Evolutionary conservation across 2,113 vertebrate species (phyloP), one percentile per base, ranked within the genome.

Genomic region (Pterocles burchelli): DNA sequence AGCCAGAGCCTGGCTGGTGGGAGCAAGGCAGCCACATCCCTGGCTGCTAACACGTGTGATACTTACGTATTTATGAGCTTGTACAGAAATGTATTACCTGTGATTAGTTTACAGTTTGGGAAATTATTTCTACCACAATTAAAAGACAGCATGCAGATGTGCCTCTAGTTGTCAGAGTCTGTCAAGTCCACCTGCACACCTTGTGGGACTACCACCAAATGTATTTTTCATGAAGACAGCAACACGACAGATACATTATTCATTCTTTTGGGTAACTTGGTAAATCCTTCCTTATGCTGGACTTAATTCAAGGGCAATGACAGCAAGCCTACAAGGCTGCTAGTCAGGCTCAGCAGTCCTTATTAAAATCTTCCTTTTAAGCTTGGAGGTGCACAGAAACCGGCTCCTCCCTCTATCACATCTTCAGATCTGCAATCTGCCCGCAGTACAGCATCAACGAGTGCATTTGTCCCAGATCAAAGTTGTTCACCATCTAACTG

Each of bases 71-170:
- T 70, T 48, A 78, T 74, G 63, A 86, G 72, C 55, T 41, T 45
- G 43, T 74, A 80, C 67, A 90, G 82, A 85, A 90, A 74, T 29
- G 29, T 52, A 63, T 93, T 91, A 83, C 38, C 36, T 75, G 82
- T 43, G 43, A 86, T 68, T 86, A 92, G 29, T 49, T 90, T 63
- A 77, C 82, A 52, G 49, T 70, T n/a, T 84, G 57, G 59, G 75
- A 81, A 88, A 28, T 67, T 74, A 94, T 90, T 95, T 86, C 80
- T 93, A 29, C 31, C 28, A 11, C 54, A 28, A 96, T 90, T 97
- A 95, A 96, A 95, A 84, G 29, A 29, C 51, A 96, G 94, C 75
- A 93, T 76, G 78, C 88, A 34, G 65, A 91, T 7, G 1, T 75
- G 76, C 68, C 28, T 88, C 24, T 15, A 4, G 20, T 45, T 63